phyloP scores from a whole-genome alignment of 2,113 vertebrate genomes.

The Eublepharis macularius region DNA sequence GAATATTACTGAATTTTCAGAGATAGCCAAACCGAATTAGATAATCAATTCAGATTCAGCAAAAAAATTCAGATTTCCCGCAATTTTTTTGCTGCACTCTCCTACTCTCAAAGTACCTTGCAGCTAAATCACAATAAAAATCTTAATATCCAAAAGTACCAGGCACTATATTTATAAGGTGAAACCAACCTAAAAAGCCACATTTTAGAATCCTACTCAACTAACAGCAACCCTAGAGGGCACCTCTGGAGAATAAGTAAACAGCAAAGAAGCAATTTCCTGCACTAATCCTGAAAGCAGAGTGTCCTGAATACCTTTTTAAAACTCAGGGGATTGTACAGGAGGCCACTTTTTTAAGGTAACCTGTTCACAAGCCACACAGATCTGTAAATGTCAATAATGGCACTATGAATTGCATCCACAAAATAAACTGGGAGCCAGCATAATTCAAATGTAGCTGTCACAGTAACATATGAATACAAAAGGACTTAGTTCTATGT shows the following conservation, averaged over 20 bases:
- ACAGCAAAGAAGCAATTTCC: neutral
- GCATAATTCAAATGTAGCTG: neutral
- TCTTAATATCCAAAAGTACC: neutral
- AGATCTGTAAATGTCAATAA: neutral
- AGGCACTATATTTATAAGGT: neutral
- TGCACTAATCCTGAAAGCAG: neutral
- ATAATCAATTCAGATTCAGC: no score
- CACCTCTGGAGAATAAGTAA: neutral
- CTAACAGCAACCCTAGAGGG: neutral
- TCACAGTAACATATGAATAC: neutral
- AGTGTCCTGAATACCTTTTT: neutral
- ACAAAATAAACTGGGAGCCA: neutral
- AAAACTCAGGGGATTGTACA: neutral
- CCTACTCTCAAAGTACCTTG: neutral
- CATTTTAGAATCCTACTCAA: neutral
- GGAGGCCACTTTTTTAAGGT: neutral
- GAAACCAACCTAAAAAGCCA: neutral
- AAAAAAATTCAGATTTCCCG: no score
- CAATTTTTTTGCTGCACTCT: no score
- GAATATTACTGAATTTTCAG: no score
- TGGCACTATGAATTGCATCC: neutral
- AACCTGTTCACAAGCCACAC: neutral
- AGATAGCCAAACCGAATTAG: no score
- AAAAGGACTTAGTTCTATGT: neutral
- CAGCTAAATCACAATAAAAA: neutral